Base-by-base conservation (phyloP, 2,888 invertebrate genomes). In the Diplazon laetatorius region DNA sequence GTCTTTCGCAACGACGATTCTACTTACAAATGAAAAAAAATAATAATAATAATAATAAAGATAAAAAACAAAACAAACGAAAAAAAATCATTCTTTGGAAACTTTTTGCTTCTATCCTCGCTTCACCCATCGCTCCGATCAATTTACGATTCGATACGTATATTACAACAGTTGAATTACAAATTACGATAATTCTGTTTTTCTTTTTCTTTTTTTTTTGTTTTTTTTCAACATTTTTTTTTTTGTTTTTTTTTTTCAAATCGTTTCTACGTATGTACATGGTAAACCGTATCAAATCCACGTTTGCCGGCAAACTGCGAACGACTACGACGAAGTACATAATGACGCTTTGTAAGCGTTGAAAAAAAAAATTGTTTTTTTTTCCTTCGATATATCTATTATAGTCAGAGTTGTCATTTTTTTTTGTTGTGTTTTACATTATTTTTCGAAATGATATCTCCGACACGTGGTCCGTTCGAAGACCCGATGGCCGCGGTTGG, bases 1-100 rank as follows among this genome's bases (percentile, higher is more conserved):
- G 70, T 74, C 69, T 70, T 75, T 37, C 71, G 75, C 66, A n/a
- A 46, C 62, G 65, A 77, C 50, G 68, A 60, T 70, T 62, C 55
- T 62, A 66, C 52, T 68, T 50, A 65, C 39, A 68, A 68, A 30
- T 52, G 59, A 69, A 20, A 62, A 50, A 30, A 42, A 30, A n/a
- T 1, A 68, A 35, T n/a, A 65, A 66, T 22, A 62, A 76, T 69
- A 71, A 62, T 71, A 55, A 76, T 30, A 62, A 65, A 42, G 63
- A 68, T 14, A 52, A 65, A 69, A 20, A 68, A 50, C 18, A 50
- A 39, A 18, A 4, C 52, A 35, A 18, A 65, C 59, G 22, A 62
- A 76, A 73, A 71, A 62, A 74, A 55, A 76, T 30, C 63, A 81
- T 79, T 71, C 71, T 70, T 76, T 81, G 76, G 76, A 63, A 72